A percentile compares a stretch with the other conserved stretches of the same genome.
Evolutionary conservation across 2,888 invertebrate genomes (phyloP).

Genomic region (Oscheius sp.): DNA sequence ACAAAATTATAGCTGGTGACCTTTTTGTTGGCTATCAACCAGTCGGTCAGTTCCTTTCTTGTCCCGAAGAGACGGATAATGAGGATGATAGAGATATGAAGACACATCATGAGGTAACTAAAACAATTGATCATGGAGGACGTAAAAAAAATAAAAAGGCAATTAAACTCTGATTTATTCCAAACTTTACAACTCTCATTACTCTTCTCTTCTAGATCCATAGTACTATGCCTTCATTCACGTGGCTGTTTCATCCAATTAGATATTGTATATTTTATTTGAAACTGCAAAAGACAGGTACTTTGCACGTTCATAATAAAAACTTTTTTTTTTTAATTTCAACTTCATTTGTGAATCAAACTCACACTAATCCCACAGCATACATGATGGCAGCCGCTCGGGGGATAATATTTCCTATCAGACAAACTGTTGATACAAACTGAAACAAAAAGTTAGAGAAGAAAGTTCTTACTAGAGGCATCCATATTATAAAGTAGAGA

Average conservation of each 20-base stretch:
- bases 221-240: too few species aligned
- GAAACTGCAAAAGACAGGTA: too few species aligned
- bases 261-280: too few species aligned
- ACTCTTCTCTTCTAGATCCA: too few species aligned
- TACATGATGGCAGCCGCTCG: constrained; percentile 31
- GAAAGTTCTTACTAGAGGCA: constrained; percentile 29
- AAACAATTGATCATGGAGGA: constrained; percentile 6
- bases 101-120: constrained; percentile 34
- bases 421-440: constrained; percentile 28
- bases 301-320: too few species aligned
- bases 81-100: constrained; percentile 31
- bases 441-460: background rate
- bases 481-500: constrained; percentile 33
- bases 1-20: background rate
- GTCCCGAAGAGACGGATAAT: constrained; percentile 31
- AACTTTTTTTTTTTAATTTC: too few species aligned
- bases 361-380: constrained; percentile 31
- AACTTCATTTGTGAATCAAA: too few species aligned
- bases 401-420: constrained; percentile 31
- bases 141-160: too few species aligned
- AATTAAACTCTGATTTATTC: background rate
- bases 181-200: too few species aligned
- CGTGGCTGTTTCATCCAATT: too few species aligned
- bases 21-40: constrained; percentile 32
- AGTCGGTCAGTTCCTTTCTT: constrained; percentile 26